These are phyloP conservation scores for Nasonovia ribisnigri DNA, from an alignment of 2,888 invertebrate genomes.

Conservation along the genomic window DNA sequence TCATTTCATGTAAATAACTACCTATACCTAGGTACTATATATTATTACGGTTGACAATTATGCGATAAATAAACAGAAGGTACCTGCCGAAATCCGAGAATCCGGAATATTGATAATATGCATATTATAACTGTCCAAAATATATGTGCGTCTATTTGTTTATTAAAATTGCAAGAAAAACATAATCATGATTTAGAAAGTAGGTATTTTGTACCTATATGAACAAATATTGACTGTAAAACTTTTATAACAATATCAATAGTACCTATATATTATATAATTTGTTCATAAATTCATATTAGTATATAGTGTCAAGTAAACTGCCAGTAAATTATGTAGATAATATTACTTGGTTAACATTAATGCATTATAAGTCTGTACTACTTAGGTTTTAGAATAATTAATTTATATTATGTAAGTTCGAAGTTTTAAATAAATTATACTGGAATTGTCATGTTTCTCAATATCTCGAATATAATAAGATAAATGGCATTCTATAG, in stretches of 20 bases:
- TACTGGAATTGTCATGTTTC: background rate
- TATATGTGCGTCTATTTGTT: background rate
- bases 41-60: background rate
- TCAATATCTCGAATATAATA: background rate
- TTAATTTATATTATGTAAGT: background rate
- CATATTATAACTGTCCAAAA: background rate
- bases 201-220: background rate
- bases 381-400: background rate
- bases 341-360: background rate
- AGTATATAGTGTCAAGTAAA: background rate
- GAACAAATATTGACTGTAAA: background rate
- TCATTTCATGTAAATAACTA: background rate
- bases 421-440: background rate
- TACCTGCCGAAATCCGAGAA: background rate
- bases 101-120: background rate
- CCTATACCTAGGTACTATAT: no score
- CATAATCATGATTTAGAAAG: background rate
- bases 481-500: no score
- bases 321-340: background rate
- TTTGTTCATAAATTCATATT: background rate
- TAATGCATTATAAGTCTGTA: background rate
- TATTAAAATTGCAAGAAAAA: background rate
- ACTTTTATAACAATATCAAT: background rate
- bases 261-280: background rate
- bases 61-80: background rate